Base-by-base conservation (phyloP, 2,888 invertebrate species). In the Melitaea athalia region DNA sequence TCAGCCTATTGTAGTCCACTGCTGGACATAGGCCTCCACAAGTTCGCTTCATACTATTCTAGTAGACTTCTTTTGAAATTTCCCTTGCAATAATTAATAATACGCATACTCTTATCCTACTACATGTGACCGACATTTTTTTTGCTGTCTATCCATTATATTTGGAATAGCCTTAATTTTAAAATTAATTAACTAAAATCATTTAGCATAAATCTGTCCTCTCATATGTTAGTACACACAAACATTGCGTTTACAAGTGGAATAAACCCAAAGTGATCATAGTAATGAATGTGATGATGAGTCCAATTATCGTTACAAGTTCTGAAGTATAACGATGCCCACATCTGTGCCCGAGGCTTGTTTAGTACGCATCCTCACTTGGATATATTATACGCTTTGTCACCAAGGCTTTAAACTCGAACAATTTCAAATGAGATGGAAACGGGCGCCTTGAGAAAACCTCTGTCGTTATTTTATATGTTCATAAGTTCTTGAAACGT, bases 221-320 rank as follows among this genome's bases (percentile, higher is more conserved):
- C 1, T 24, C 24, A 38, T 57, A 33, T 64, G 49, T 14, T 24
- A 63, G 11, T 4, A 24, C n/a, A 17, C 14, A 52, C 17, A 52
- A 43, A 49, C 31, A 45, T 42, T 7, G 10, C 50, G 43, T 47
- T 31, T 1, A 59, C 70, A 78, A 75, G 77, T 69, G 77, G 78
- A 82, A 76, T 67, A 70, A 69, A 78, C 72, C 79, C 72, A 68
- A 74, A 81, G 83, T 82, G 86, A 89, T 88, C 84, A 83, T 73
- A 76, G 76, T 88, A 91, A 91, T 84, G 85, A 78, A 78, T 57
- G 78, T 77, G 81, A 87, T 89, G 86, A 91, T 88, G 85, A 85
- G 82, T 82, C 78, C 87, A 84, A 85, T 88, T 87, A 89, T 79
- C 83, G 83, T 89, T 85, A 88, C 80, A 87, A 83, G 80, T 85